Base-by-base conservation (phyloP, 2,113 vertebrate genomes). In the Actenoides lindsayi region DNA sequence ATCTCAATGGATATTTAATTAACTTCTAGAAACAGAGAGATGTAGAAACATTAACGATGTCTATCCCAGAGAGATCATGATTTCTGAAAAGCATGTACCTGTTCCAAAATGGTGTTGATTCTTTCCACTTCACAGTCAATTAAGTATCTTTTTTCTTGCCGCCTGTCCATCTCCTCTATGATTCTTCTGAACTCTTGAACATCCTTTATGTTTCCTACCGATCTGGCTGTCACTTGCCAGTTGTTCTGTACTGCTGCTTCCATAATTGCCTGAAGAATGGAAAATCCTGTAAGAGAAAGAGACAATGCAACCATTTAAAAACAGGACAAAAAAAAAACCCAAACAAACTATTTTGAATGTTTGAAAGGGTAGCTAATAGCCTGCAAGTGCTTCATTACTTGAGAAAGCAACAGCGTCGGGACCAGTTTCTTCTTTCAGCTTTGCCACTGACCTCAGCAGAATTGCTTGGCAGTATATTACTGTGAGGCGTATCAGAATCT, bases 151-250 rank as follows among this genome's bases (percentile, higher is more conserved):
- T 99, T 99, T 97, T 99, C 99, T 97, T 99, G 99, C 79, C 99
- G 98, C 83, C 99, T 99, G 98, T 99, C 99, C 99, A 99, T 99
- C 98, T 99, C 99, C 96, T 99, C 99, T 60, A 99, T 99, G 98
- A 99, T 99, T 97, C 99, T 99, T 92, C 98, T 98, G 97, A 99
- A 99, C 98, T 99, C 99, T 51, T 99, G 98, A 39, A 99, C 98
- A 41, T 99, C 99, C 37, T 99, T 99, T 92, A 99, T 99, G 96
- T 97, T 99, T 97, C 99, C 99, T 96, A 99, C 99, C 37, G 99
- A 99, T 87, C 99, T 99, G 60, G 99, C 99, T 50, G 99, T 99
- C 98, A 99, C 99, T 98, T 99, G 99, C 99, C 99, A 99, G 98
- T 99, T 99, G 98, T 99, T 99, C 56, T 99, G 99, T 57, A 99